Base-by-base conservation (phyloP, 2,888 invertebrate species). In the Agonopterix alstromeriana region DNA sequence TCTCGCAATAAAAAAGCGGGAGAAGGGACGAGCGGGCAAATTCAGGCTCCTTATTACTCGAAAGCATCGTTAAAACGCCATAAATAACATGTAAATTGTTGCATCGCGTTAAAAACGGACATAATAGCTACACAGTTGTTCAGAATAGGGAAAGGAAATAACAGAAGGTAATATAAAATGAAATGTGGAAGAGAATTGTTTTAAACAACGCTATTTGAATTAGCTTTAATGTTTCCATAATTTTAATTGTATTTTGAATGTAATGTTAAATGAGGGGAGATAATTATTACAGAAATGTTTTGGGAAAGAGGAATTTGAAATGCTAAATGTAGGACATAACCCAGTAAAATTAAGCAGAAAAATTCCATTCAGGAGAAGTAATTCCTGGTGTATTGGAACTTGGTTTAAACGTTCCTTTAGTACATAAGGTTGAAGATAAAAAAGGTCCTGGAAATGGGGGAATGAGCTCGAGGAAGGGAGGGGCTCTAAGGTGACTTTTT, bases 31-130 rank as follows among this genome's bases (percentile, higher is more conserved):
- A 45, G 35, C 45, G 41, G 46, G 45, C n/a, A 12, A 17, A 52
- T 46, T 48, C 52, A 44, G 47, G 46, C 48, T 47, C 50, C 58
- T 57, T 57, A 57, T 56, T 59, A 55, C 59, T 46, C 46, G 48
- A 48, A 48, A 45, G 48, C 55, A 57, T 64, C 63, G 62, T 64
- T 64, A 64, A 62, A 64, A 62, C 52, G 51, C 53, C 57, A 62
- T 64, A 64, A 64, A 58, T 58, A 57, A 55, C 48, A 55, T 52
- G 51, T 53, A 53, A 60, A 57, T 53, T 57, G 58, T 54, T 48
- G 53, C 53, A 52, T 53, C 51, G 53, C 53, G 53, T 51, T 55
- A 50, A 48, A 47, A 55, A 43, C 50, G 54, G 48, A 53, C 50
- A 50, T 53, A 53, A 53, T 53, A 42, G 36, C 47, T 46, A 48